Percentiles rank a stretch among this genome's conserved stretches.
Evolutionary conservation across 2,113 vertebrate genomes (phyloP).

Genomic region (Maccullochella peelii): DNA sequence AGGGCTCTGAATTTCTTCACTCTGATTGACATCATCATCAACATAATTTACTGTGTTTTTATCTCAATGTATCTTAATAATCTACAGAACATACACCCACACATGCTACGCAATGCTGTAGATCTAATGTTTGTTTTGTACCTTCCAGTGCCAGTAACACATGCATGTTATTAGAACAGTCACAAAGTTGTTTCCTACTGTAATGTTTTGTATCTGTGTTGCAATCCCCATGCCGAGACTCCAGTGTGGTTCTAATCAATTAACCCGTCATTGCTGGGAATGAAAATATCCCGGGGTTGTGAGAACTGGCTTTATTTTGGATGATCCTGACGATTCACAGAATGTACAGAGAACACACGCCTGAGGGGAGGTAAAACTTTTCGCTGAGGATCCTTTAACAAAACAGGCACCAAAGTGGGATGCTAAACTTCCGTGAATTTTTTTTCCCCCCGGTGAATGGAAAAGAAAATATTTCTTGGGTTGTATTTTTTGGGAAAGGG

Average conservation of each 20-base stretch:
- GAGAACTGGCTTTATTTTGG: slow-evolving; percentile 66
- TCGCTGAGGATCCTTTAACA: slow-evolving; percentile 46
- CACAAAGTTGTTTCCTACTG: slow-evolving; percentile 40
- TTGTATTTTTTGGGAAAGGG: slow-evolving; percentile 23
- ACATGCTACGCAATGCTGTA: background rate
- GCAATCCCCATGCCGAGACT: slow-evolving; percentile 51
- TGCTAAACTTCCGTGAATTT: slow-evolving; percentile 24
- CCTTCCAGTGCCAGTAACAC: slow-evolving; percentile 30
- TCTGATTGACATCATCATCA: background rate
- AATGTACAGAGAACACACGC: slow-evolving; percentile 55
- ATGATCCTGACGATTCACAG: slow-evolving; percentile 56
- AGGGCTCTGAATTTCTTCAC: background rate
- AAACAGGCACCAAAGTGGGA: slow-evolving; percentile 54
- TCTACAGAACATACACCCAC: background rate
- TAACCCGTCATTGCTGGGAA: slow-evolving; percentile 53
- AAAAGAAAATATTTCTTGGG: slow-evolving; percentile 58
- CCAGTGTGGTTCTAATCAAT: slow-evolving; percentile 72
- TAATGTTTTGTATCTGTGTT: slow-evolving; percentile 52
- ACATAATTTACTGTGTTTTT: background rate
- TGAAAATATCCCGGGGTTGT: slow-evolving; percentile 63
- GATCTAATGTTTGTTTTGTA: slow-evolving; percentile 4
- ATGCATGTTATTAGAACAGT: slow-evolving; percentile 44
- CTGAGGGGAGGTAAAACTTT: slow-evolving; percentile 43
- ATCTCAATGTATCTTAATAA: slow-evolving; percentile 4
- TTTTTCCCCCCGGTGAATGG: slow-evolving; percentile 27